Conservation (phyloP, 2,113 vertebrate species). For the Suricata suricatta region DNA sequence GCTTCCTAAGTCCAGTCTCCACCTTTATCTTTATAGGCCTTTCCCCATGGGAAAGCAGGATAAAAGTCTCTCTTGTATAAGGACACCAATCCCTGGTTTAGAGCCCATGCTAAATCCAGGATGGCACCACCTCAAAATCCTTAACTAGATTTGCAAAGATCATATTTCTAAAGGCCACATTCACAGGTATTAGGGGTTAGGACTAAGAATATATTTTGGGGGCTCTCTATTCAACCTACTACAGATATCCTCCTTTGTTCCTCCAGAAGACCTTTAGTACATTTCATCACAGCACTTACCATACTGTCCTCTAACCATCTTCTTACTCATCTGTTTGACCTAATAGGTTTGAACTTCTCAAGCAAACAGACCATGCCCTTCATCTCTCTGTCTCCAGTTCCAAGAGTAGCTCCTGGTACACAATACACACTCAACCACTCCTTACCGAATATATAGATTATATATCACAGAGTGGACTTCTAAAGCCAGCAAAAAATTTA, state of each 20-base stretch:
- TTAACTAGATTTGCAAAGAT: neutral
- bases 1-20: neutral
- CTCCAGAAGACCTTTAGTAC: neutral
- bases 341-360: neutral
- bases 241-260: neutral
- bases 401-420: neutral
- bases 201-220: neutral
- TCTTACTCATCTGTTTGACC: neutral
- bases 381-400: neutral
- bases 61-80: neutral
- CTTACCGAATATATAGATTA: slow-evolving; percentile 22
- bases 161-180: neutral
- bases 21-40: too few relatives aligned
- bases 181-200: neutral
- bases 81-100: neutral
- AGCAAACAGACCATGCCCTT: neutral
- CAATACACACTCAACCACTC: neutral
- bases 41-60: neutral
- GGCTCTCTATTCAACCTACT: neutral
- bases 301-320: neutral
- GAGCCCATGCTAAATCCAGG: neutral
- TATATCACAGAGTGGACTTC: neutral
- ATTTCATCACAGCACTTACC: neutral
- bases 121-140: neutral
- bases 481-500: slow-evolving; percentile 10